These are phyloP conservation scores for Channallabes apus DNA, from an alignment of 2,797 vertebrate genomes.

Conservation along the genomic window DNA sequence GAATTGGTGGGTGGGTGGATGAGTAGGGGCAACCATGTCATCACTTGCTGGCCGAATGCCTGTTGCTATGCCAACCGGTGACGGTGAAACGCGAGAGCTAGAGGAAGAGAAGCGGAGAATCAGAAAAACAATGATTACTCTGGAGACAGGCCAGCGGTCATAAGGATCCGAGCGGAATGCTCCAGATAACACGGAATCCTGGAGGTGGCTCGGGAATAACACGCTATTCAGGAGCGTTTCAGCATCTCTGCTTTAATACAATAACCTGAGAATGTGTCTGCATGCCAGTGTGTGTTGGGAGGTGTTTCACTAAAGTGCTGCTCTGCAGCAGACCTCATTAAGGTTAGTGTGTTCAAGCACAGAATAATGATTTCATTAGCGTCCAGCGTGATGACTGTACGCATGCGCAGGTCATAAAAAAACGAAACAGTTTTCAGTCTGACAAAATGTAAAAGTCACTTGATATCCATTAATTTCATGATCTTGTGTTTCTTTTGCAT, in stretches of 20 bases:
- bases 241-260: constrained; percentile 29
- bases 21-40: constrained; percentile 64
- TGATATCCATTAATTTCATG: too few relatives aligned
- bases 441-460: background rate
- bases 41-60: constrained; percentile 73
- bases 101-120: constrained; percentile 33
- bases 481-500: too few relatives aligned
- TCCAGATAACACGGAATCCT: constrained; percentile 58
- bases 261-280: constrained; percentile 10
- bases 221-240: constrained; percentile 31
- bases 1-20: constrained; percentile 28
- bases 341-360: constrained; percentile 52
- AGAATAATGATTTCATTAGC: constrained; percentile 17
- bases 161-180: constrained; percentile 62
- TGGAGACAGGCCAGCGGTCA: constrained; percentile 48
- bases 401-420: background rate
- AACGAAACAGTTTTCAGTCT: background rate
- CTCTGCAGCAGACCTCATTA: constrained; percentile 72
- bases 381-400: background rate
- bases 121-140: constrained; percentile 30
- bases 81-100: constrained; percentile 60
- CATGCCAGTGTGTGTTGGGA: background rate
- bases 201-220: constrained; percentile 52
- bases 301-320: constrained; percentile 51
- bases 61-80: constrained; percentile 83